Evolutionary conservation across 1,140 invertebrate species (phyloP).

Genomic region (Chironomus tepperi): DNA sequence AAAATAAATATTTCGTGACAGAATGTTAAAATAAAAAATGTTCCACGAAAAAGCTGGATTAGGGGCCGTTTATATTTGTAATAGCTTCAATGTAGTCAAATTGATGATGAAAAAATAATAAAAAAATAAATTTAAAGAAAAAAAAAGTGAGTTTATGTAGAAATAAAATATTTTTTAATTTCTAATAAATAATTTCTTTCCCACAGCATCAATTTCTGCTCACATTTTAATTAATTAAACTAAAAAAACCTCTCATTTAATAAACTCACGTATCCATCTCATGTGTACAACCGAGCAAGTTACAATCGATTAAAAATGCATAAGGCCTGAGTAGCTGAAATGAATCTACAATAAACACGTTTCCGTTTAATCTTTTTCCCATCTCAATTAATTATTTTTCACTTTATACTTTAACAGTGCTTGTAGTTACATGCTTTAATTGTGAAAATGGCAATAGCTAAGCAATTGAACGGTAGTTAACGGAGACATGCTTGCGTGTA

Average conservation of each 20-base stretch:
- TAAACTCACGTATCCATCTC: too few relatives aligned
- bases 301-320: too few relatives aligned
- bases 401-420: background rate
- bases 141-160: background rate
- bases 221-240: too few relatives aligned
- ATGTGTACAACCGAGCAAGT: too few relatives aligned
- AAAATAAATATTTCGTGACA: background rate
- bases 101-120: background rate
- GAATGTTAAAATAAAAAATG: background rate
- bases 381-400: background rate
- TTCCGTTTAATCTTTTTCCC: background rate
- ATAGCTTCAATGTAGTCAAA: conserved; percentile 6
- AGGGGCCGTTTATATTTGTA: conserved; percentile 7
- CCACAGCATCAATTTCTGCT: too few relatives aligned
- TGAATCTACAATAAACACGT: too few relatives aligned
- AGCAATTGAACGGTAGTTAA: too few relatives aligned
- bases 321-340: too few relatives aligned
- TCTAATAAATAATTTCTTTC: too few relatives aligned
- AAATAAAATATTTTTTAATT: too few relatives aligned
- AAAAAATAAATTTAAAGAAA: background rate
- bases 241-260: too few relatives aligned
- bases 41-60: conserved; percentile 3
- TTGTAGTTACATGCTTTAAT: background rate
- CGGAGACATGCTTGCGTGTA: background rate
- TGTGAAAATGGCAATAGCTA: background rate